Conservation (phyloP, 2,113 vertebrate species). For the Casuarius casuarius region DNA sequence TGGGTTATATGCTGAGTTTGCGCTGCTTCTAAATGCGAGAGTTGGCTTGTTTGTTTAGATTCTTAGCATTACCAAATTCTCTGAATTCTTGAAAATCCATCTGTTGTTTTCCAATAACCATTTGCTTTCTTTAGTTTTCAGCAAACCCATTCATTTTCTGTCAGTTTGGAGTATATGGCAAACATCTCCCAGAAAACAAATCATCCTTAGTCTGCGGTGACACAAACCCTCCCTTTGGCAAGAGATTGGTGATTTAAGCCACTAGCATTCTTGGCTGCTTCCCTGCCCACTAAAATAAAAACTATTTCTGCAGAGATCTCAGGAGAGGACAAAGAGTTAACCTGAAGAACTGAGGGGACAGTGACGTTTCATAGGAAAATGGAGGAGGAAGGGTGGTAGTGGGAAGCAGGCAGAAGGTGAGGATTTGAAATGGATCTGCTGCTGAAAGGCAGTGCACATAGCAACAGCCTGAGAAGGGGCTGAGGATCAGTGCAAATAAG, state of each 20-base stretch:
- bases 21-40: neutral
- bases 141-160: neutral
- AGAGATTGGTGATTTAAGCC: neutral
- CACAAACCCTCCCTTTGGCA: neutral
- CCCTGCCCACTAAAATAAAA: neutral
- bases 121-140: neutral
- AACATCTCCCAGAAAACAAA: neutral
- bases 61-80: neutral
- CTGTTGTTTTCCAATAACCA: neutral
- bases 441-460: neutral
- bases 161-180: neutral
- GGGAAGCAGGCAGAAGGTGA: neutral
- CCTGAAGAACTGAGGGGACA: neutral
- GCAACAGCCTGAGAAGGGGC: neutral
- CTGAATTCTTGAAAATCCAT: neutral
- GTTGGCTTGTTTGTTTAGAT: neutral
- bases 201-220: neutral
- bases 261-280: neutral
- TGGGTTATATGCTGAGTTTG: neutral
- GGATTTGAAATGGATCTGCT: neutral
- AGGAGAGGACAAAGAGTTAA: neutral
- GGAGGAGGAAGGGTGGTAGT: neutral
- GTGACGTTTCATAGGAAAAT: neutral
- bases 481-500: neutral
- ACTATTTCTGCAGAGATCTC: neutral